Evolutionary conservation across 1,140 invertebrate species (phyloP).

Genomic region (Ephestia elutella): DNA sequence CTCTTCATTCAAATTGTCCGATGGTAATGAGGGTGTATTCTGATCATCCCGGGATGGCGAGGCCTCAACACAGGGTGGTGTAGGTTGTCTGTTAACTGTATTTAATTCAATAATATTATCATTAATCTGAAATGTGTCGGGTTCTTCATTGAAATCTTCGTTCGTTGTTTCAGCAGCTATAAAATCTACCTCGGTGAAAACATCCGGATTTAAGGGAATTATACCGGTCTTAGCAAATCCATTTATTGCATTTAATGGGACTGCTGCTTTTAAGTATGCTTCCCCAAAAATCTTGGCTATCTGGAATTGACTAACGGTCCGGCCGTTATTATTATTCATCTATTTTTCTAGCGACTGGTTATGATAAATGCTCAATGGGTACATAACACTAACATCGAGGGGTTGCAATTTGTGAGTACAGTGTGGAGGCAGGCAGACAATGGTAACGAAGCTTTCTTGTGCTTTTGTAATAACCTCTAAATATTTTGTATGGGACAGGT

Average conservation of each 20-base stretch:
- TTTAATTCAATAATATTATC: conserved; percentile 7
- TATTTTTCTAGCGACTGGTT: conserved; percentile 36
- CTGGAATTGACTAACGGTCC: conserved; percentile 34
- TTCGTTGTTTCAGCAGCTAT: not conserved
- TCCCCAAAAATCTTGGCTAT: conserved; percentile 30
- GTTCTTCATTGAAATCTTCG: not conserved
- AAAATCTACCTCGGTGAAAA: conserved; percentile 19
- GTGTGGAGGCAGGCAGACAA: conserved; percentile 56
- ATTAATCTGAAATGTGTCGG: conserved; percentile 7
- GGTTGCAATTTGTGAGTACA: conserved; percentile 56
- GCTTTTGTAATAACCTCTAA: conserved; percentile 46
- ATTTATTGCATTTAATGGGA: conserved; percentile 26
- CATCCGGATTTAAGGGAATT: conserved; percentile 23
- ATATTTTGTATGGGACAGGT: conserved; percentile 51
- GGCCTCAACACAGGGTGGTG: not conserved
- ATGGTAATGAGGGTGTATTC: not conserved
- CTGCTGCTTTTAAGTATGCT: conserved; percentile 33
- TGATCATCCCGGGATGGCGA: conserved; percentile 15
- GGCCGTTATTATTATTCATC: conserved; percentile 33
- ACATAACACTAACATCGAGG: conserved; percentile 51
- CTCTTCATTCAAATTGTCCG: not conserved
- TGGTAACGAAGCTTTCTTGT: conserved; percentile 40
- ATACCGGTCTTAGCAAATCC: conserved; percentile 28
- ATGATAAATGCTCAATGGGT: conserved; percentile 47
- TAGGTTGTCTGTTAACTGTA: conserved; percentile 6